Percentiles rank a stretch among this genome's conserved stretches.
These are phyloP conservation scores for Capitella teleta DNA, from an alignment of 1,140 invertebrate species.

Conservation along the genomic window DNA sequence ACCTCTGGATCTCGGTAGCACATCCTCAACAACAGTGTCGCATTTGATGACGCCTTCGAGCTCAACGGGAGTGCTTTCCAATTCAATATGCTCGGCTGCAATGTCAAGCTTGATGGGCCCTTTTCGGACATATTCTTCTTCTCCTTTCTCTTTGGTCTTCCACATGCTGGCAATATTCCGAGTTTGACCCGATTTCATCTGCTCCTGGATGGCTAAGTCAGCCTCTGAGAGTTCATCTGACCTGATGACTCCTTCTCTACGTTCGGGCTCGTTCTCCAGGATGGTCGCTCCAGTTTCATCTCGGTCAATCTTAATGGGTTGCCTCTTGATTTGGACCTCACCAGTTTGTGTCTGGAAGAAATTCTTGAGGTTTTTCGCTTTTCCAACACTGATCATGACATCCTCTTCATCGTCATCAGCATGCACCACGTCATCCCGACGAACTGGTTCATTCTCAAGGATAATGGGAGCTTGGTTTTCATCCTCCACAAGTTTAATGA, in stretches of 20 bases:
- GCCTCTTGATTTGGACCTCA: not conserved
- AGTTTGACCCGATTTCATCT: not conserved
- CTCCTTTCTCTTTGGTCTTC: not conserved
- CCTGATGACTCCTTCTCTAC: slow-evolving; percentile 4
- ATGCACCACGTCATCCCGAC: slow-evolving; percentile 6
- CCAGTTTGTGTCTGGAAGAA: slow-evolving; percentile 1
- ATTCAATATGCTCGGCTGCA: not conserved
- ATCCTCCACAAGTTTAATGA: slow-evolving; percentile 7
- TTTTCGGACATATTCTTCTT: not conserved
- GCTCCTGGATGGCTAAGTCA: too few relatives aligned
- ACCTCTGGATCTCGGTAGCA: not conserved
- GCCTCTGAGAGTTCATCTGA: not conserved
- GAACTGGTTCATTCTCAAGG: slow-evolving; percentile 9
- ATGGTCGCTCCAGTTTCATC: not conserved
- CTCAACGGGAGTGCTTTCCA: slow-evolving; percentile 2
- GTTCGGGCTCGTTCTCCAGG: slow-evolving; percentile 9
- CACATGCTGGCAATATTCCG: not conserved
- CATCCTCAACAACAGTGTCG: not conserved
- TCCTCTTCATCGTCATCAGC: not conserved
- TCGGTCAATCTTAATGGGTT: not conserved
- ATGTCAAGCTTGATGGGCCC: slow-evolving; percentile 1
- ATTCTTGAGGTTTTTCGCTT: not conserved
- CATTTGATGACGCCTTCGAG: slow-evolving; percentile 1
- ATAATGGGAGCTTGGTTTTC: slow-evolving; percentile 1
- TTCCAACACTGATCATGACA: not conserved